These are phyloP conservation scores for Antheraea mylitta DNA, from an alignment of 1,140 invertebrate species.

Conservation along the genomic window DNA sequence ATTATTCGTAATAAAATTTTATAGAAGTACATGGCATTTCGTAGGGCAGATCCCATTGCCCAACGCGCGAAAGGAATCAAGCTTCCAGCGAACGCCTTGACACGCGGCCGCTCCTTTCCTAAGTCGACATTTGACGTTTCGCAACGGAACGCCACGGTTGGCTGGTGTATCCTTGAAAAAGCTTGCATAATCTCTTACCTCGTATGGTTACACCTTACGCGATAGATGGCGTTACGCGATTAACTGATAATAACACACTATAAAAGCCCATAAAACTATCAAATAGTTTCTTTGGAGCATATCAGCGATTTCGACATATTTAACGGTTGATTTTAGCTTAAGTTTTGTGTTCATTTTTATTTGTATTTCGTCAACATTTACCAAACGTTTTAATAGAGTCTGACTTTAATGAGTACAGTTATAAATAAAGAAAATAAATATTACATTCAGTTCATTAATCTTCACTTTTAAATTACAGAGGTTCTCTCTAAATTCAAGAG, in stretches of 20 bases:
- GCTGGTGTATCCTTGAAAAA: constrained; percentile 48
- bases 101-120: constrained; percentile 54
- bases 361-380: no score
- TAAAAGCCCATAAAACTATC: background rate
- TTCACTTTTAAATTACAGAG: no score
- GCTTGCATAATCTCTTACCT: constrained; percentile 48
- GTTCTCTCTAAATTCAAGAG: no score
- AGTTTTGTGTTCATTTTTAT: no score
- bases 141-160: constrained; percentile 33
- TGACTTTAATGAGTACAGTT: no score
- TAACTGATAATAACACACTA: background rate
- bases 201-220: constrained; percentile 17
- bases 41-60: constrained; percentile 50
- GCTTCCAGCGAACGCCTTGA: constrained; percentile 41
- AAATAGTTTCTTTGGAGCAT: background rate
- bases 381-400: no score
- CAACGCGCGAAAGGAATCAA: constrained; percentile 54
- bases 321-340: no score
- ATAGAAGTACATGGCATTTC: constrained; percentile 35
- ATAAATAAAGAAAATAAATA: no score
- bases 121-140: constrained; percentile 51
- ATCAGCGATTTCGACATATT: no score
- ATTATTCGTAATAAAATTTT: background rate
- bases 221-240: constrained; percentile 2
- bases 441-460: no score